Base-by-base conservation (phyloP, 2,797 vertebrate genomes). In the Lacerta viridis region DNA sequence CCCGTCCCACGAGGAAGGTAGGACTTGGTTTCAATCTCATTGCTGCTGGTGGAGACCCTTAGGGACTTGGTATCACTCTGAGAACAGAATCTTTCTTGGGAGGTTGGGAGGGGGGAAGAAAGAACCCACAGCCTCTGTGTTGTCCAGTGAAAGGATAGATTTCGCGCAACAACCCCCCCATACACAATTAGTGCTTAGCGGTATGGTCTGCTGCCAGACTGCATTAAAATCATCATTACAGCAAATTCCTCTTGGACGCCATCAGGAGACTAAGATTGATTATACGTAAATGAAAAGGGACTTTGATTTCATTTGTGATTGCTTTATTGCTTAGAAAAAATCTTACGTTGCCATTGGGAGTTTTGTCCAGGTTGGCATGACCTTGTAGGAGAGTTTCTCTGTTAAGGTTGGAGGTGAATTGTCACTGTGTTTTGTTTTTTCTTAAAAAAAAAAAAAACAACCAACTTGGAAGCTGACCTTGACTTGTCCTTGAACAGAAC, bases 151-250 rank as follows among this genome's bases (percentile, higher is more conserved):
- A 86, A 25, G 5, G 68, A 7, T 39, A 23, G 74, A 43, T 27
- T 39, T 59, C 50, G 50, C 13, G 50, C 3, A 13, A 13, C 13
- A 4, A 4, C 50, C 5, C 43, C 27, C 9, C 9, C 39, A 18
- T 33, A 10, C 64, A 29, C 66, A 46, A 50, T 69, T 59, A 0
- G 5, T 1, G 6, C 82, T 55, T 5, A 4, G 59, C 36, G 13
- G 23, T 33, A 39, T 17, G 2, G 27, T 61, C 83, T 2, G 0
- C 90, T 91, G 90, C 79, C 89, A 36, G 79, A 4, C n/a, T 77
- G 82, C 61, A 25, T 93, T 89, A 89, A 89, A 83, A 77, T 93
- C 79, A 50, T 90, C 89, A 41, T 91, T 91, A 90, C 1, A 0
- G 41, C 69, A 59, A 66, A 76, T 84, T 89, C 8, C 33, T 72